A percentile compares a stretch with the other conserved stretches of the same genome.
Evolutionary conservation across 2,113 vertebrate genomes (phyloP).

Genomic region (Chaenocephalus aceratus): DNA sequence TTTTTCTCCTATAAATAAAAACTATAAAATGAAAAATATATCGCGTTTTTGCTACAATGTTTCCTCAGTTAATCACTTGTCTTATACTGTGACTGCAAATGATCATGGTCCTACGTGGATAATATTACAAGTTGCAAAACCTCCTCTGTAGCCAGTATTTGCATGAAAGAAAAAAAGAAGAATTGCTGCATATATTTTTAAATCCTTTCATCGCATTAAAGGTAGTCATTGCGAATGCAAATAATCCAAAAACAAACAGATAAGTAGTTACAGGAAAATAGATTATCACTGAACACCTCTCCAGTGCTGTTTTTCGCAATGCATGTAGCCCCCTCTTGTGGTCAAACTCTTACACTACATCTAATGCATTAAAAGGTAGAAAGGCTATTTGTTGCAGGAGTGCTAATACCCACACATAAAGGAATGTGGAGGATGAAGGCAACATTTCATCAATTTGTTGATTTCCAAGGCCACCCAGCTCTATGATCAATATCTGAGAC

Average conservation of each 20-base stretch:
- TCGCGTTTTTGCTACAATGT: conserved; percentile 53
- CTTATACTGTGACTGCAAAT: not conserved
- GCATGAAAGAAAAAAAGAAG: conserved; percentile 15
- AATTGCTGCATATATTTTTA: conserved; percentile 58
- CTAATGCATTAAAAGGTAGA: conserved; percentile 10
- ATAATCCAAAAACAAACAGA: not conserved
- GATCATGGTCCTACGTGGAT: not conserved
- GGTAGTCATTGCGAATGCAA: conserved; percentile 27
- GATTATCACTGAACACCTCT: not conserved
- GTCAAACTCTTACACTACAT: conserved; percentile 20
- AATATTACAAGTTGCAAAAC: conserved; percentile 2
- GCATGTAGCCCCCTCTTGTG: conserved; percentile 70
- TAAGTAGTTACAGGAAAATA: not conserved
- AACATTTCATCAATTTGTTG: conserved; percentile 12
- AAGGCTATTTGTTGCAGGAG: not conserved
- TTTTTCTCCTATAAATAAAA: conserved; percentile 32
- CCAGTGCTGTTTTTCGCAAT: conserved; percentile 26
- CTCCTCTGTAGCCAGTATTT: not conserved
- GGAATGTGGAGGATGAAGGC: conserved; percentile 15
- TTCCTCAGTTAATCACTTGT: not conserved
- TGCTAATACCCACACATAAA: not conserved
- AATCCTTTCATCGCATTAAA: conserved; percentile 6
- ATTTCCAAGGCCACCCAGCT: conserved; percentile 23
- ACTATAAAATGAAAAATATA: conserved; percentile 48
- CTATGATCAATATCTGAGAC: conserved; percentile 9